Evolutionary conservation across 2,888 invertebrate species (phyloP), one percentile per base, ranked within the genome.

Genomic region (Odontomyia ornata): DNA sequence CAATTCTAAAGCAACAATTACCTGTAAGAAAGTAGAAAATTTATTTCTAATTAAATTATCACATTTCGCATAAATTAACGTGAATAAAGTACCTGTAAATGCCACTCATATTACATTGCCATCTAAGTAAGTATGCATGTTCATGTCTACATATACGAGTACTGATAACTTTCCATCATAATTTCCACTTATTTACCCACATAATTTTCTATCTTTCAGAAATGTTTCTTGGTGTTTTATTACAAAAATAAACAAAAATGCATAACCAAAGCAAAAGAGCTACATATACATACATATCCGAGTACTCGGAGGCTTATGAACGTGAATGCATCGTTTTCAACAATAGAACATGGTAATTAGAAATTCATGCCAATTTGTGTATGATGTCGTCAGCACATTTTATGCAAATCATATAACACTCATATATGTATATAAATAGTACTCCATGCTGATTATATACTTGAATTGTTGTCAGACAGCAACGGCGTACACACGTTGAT

Each of bases 351-450:
- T 25, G 57, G 18, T 60, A 60, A 60, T 60, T 60, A 60, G 57
- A 60, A 60, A 25, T 60, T 18, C 23, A 60, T 60, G 57, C 57
- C 57, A 60, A 60, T 60, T 25, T 7, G 23, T 60, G 9, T 9
- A 36, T 36, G 57, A 60, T 60, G 57, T 21, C 57, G 57, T 60
- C 57, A 60, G 57, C 25, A 23, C 57, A 60, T 23, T 15, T 60
- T 60, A 23, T 60, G 21, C 57, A 60, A 60, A 60, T 60, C 25
- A 21, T 60, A 5, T 25, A 56, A 9, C 7, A 9, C 25, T 25
- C 13, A 21, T 23, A 18, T 60, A 13, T 25, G 57, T 23, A 18
- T 52, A 60, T 60, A 5, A 23, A 23, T 21, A 23, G n/a, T 52
- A 15, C 36, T 36, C 36, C 7, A 52, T 15, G 13, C 5, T 36